These are phyloP conservation scores for Megaceryle torquata DNA, from an alignment of 2,113 vertebrate genomes.

Conservation along the genomic window DNA sequence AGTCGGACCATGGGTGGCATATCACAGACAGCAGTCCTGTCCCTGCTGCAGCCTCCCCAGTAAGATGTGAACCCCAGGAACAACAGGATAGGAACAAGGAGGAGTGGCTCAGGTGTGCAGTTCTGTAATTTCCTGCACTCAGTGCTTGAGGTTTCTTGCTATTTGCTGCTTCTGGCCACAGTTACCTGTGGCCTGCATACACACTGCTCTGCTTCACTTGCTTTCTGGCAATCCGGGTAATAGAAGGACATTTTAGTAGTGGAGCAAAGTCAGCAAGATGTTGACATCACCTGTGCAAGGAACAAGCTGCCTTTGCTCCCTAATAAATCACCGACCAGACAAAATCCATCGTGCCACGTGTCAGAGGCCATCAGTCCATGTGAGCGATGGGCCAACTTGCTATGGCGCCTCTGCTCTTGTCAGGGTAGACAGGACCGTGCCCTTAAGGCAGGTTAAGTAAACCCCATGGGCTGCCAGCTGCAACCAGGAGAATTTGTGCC, in stretches of 20 bases:
- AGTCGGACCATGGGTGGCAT: background rate
- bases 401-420: background rate
- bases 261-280: background rate
- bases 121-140: background rate
- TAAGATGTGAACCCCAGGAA: background rate
- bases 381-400: background rate
- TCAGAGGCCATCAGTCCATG: background rate
- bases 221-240: background rate
- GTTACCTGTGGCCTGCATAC: background rate
- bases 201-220: background rate
- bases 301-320: constrained; percentile 14
- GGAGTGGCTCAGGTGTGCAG: background rate
- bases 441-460: background rate
- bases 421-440: background rate
- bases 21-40: background rate
- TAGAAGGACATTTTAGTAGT: background rate
- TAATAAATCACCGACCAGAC: background rate
- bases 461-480: background rate
- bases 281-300: background rate
- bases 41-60: background rate
- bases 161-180: background rate
- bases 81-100: background rate
- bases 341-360: background rate
- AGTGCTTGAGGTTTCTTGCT: background rate
- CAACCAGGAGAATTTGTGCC: background rate